Base-by-base conservation (phyloP, 2,797 vertebrate genomes). In the Lophius americanus region DNA sequence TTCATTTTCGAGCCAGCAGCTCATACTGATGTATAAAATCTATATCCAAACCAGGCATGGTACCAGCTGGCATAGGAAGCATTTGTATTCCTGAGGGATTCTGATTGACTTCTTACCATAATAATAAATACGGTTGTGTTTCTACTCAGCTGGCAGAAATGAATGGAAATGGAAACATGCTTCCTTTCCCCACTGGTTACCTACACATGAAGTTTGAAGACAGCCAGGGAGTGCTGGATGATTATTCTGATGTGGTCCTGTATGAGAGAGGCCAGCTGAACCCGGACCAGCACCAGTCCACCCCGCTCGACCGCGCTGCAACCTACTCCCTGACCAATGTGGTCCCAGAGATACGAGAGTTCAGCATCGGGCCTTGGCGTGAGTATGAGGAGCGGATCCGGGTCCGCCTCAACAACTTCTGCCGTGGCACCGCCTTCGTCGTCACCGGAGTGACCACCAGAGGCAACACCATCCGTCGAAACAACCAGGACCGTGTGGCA, bases 141-240 rank as follows among this genome's bases (percentile, higher is more conserved):
- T 85, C 37, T 73, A 64, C 39, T 7, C 54, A 92, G 91, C 80
- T 92, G 70, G 91, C 91, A 74, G 90, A 93, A 60, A 14, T 85
- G 0, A 89, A 92, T 54, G 92, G 91, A 7, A 91, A 91, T 43
- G 91, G 91, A 2, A 93, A 93, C 83, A 93, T 93, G 92, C 60
- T 88, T 61, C 74, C 90, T 0, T 92, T 92, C 78, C 91, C 91
- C 4, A 89, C 88, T 1, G 89, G 88, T 37, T 91, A 93, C 83
- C 81, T 92, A 52, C 91, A 92, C 69, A 93, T 90, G 91, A 93
- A 92, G 83, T 93, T 93, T 49, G 92, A 93, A 59, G 90, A 90
- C 78, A 92, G 89, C 81, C 92, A 92, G 68, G 90, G 86, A 0
- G 85, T 92, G 36, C 84, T 91, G 38, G 81, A 91, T 13, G 91